These are phyloP conservation scores for Venustaconcha ellipsiformis DNA, from an alignment of 1,140 invertebrate genomes.

Conservation along the genomic window DNA sequence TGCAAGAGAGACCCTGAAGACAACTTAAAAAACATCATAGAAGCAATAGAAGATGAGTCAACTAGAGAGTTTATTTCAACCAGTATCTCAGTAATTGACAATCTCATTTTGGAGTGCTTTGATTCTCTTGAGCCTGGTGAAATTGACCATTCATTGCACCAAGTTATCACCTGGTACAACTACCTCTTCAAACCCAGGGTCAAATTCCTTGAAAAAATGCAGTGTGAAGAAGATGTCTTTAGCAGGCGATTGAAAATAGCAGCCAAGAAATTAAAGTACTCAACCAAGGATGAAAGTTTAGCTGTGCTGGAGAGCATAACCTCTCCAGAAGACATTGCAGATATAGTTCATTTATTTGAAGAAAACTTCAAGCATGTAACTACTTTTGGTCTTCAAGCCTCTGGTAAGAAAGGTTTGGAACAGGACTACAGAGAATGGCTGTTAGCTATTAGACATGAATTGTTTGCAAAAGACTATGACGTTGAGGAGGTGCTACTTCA, in stretches of 20 bases:
- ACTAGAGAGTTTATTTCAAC: constrained; percentile 20
- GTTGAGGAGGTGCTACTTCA: constrained; percentile 27
- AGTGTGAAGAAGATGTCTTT: constrained; percentile 10
- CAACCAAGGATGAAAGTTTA: constrained; percentile 5
- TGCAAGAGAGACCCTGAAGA: not conserved
- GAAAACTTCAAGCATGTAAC: constrained; percentile 28
- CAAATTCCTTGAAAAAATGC: constrained; percentile 4
- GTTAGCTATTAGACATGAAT: constrained; percentile 27
- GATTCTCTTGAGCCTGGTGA: constrained; percentile 20
- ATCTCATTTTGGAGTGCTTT: constrained; percentile 33
- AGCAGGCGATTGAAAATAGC: constrained; percentile 29
- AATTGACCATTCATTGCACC: constrained; percentile 11
- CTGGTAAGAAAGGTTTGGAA: constrained; percentile 27
- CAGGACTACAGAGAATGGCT: constrained; percentile 40
- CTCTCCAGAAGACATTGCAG: constrained; percentile 14
- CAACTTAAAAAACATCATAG: constrained; percentile 5
- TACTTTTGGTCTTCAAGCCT: not conserved
- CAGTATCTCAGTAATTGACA: constrained; percentile 29
- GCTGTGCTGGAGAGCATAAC: constrained; percentile 26
- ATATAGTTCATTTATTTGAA: constrained; percentile 33
- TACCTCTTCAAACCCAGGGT: constrained; percentile 22
- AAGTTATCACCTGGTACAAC: constrained; percentile 30
- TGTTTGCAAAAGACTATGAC: constrained; percentile 12
- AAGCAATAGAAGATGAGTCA: constrained; percentile 3
- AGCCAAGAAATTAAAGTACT: constrained; percentile 30